Evolutionary conservation across 2,797 vertebrate genomes (phyloP), one percentile per base, ranked within the genome.

Genomic region (Tympanoctomys barrerae): DNA sequence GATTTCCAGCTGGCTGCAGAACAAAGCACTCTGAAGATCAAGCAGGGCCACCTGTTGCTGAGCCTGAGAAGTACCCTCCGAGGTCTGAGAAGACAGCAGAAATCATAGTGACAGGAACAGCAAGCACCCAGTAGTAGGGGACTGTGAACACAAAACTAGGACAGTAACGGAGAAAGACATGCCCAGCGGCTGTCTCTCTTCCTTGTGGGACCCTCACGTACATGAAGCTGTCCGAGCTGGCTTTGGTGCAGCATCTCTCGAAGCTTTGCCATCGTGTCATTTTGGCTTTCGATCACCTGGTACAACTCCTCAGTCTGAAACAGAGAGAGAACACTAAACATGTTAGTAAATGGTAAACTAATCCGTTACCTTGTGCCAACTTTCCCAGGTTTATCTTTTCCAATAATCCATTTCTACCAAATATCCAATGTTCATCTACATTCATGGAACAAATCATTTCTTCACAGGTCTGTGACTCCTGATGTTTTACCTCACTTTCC

Each of bases 1-100:
- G 57, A 99, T 98, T 98, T 99, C 99, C 97, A 99, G 98, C 98
- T 99, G 99, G 71, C 99, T 98, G 97, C 98, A 99, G 98, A 99
- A 99, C 82, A 99, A 98, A 0, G 98, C 97, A 2, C 98, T 99
- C 98, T 99, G 99, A 71, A 99, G 98, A 46, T 99, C 98, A 5
- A 99, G 98, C 0, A 98, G 97, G 91, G 99, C 99, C 1, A 98
- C 97, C 70, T 99, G 99, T 54, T 99, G 98, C 39, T 97, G 98
- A 16, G 98, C 46, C 0, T 98, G 96, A 33, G 98, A 92, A 0
- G 84, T 10, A 1, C 96, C 97, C 28, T 99, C 99, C 0, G 98
- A 98, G 21, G 89, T 94, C 99, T 99, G 96, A 54, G 39, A 94
- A 84, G 70, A 96, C 14, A 21, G 46, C 16, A 94, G 77, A 93